These are phyloP conservation scores for Caenorhabditis sp. DNA, from an alignment of 2,888 invertebrate genomes.

Conservation along the genomic window DNA sequence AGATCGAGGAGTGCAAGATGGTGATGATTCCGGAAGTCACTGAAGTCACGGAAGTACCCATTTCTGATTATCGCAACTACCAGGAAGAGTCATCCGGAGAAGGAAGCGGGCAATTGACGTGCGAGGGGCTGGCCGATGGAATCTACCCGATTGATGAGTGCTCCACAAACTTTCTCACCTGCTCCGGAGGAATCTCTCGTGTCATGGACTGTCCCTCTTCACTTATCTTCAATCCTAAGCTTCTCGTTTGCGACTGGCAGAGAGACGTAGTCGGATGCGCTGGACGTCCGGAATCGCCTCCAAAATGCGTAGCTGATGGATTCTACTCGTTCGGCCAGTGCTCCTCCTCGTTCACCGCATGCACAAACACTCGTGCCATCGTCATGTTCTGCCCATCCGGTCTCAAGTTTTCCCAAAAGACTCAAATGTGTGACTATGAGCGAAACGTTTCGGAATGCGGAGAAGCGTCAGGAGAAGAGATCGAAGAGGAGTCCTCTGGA, in stretches of 20 bases:
- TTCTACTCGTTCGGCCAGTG: slow-evolving; percentile 59
- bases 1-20: slow-evolving; percentile 29
- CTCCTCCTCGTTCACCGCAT: slow-evolving; percentile 54
- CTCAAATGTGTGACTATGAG: slow-evolving; percentile 49
- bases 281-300: background rate
- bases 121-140: slow-evolving; percentile 47
- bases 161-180: slow-evolving; percentile 41
- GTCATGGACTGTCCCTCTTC: slow-evolving; percentile 57
- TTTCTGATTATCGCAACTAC: background rate
- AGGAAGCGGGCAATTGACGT: slow-evolving; percentile 17
- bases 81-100: slow-evolving; percentile 22
- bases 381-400: slow-evolving; percentile 60
- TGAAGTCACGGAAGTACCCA: background rate
- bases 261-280: slow-evolving; percentile 35
- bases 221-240: slow-evolving; percentile 48
- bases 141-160: slow-evolving; percentile 40
- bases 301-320: slow-evolving; percentile 39
- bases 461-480: background rate
- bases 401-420: slow-evolving; percentile 40
- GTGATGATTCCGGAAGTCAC: background rate
- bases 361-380: slow-evolving; percentile 54
- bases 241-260: slow-evolving; percentile 56
- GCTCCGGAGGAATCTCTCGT: slow-evolving; percentile 54
- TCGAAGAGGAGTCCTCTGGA: background rate
- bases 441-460: slow-evolving; percentile 34